Conservation (phyloP, 2,113 vertebrate species). For the Peucedramus taeniatus region DNA sequence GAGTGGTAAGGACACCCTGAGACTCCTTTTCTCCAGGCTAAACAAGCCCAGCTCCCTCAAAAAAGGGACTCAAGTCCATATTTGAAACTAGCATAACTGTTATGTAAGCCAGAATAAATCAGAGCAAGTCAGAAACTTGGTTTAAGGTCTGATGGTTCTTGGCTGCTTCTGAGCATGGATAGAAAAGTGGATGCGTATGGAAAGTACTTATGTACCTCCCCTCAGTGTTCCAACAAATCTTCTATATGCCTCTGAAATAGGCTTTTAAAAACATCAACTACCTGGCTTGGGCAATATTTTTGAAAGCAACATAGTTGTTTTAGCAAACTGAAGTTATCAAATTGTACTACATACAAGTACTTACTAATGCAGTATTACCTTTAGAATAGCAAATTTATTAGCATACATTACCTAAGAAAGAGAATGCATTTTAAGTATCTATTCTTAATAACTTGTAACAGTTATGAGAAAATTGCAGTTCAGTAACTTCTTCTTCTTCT, state of each 20-base stretch:
- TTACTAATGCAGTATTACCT: neutral
- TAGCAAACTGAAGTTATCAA: neutral
- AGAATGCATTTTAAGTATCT: neutral
- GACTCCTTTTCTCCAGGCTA: neutral
- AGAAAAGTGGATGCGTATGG: neutral
- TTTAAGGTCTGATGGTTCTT: neutral
- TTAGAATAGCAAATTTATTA: neutral
- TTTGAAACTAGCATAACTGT: neutral
- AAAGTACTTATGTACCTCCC: neutral
- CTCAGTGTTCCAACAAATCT: neutral
- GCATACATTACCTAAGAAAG: neutral
- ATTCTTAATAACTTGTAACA: neutral
- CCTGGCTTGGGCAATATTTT: neutral
- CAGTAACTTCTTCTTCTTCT: neutral
- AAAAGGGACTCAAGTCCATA: neutral
- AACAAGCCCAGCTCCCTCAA: neutral
- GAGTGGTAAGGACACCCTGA: neutral
- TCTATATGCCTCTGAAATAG: neutral
- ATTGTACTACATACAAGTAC: neutral
- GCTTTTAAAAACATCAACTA: neutral
- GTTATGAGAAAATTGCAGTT: neutral
- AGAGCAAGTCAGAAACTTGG: neutral
- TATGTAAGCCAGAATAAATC: neutral
- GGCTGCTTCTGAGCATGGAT: neutral
- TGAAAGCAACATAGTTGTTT: neutral